Conservation (phyloP, 2,113 vertebrate genomes). For the Crotalus horridus region DNA sequence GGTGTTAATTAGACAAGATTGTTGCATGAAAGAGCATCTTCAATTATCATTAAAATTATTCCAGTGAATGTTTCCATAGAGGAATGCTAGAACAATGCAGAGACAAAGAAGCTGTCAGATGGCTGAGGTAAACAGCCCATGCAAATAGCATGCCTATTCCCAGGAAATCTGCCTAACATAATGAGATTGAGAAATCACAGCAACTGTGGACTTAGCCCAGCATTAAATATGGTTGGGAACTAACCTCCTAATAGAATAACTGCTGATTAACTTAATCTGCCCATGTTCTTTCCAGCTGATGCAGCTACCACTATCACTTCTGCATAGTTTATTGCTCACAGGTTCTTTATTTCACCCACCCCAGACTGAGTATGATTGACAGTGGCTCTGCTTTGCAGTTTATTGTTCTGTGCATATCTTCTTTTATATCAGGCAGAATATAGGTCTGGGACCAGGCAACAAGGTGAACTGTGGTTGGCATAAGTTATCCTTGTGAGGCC, state of each 20-base stretch:
- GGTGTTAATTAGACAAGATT: background rate
- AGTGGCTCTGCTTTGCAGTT: background rate
- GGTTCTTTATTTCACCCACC: background rate
- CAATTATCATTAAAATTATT: background rate
- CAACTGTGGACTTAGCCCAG: background rate
- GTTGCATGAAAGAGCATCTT: background rate
- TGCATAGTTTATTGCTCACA: background rate
- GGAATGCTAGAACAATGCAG: rapidly evolving
- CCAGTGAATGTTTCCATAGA: background rate
- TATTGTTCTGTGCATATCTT: background rate
- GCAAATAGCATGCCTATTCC: background rate
- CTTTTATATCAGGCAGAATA: background rate
- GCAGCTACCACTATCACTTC: background rate
- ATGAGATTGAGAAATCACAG: rapidly evolving
- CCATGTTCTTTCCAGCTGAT: background rate
- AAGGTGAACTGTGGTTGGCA: background rate
- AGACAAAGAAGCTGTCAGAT: background rate
- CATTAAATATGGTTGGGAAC: background rate
- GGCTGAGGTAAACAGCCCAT: background rate
- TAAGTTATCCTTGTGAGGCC: background rate
- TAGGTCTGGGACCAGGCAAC: background rate
- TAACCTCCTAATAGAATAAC: background rate
- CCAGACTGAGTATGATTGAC: background rate
- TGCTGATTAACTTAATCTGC: background rate
- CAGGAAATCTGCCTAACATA: background rate